Base-by-base conservation (phyloP, 1,140 invertebrate species). In the Radopholus similis region DNA sequence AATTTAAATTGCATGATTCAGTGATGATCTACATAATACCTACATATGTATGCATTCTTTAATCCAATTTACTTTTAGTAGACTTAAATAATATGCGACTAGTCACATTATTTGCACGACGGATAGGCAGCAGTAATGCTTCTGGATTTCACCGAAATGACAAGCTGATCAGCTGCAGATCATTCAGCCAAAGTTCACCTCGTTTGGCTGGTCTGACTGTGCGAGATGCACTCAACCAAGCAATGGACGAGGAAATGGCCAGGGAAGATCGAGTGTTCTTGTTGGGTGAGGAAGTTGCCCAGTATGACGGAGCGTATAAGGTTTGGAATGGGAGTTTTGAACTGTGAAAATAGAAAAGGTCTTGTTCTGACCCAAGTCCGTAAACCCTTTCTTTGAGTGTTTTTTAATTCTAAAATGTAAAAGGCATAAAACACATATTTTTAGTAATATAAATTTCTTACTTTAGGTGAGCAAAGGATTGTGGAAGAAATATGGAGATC, bases 241-340 rank as follows among this genome's bases (percentile, higher is more conserved):
- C 95, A 0, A 86, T 98, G 78, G 94, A 97, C 83, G 95, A 99
- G 83, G 95, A 98, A 86, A 90, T 99, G 87, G 89, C 90, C 80
- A 87, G 89, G 66, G 95, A 99, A 84, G 91, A 96, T 34, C 88
- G 87, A 64, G 95, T 99, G 0, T 95, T 97, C 83, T 78, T 99
- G 21, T 76, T 98, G 44, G 95, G 95, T 37, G 95, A 97, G 85
- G 95, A 99, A 86, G 95, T 98, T 0, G 95, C 94, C n/a, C 87
- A 90, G 84, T 98, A 97, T 79, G 95, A 98, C 83, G 95, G 95
- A 64, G 94, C 95, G 26, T 98, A 97, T 77, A 98, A 97, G 79
- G 86, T 87, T 55, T 63, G 34, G 47, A 32, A 21, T 53, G 38
- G 44, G 18, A 51, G 35, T 40, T 42, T 54, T 47, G n/a, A n/a